Evolutionary conservation across 1,140 invertebrate genomes (phyloP).

Genomic region (Drosophila erecta): DNA sequence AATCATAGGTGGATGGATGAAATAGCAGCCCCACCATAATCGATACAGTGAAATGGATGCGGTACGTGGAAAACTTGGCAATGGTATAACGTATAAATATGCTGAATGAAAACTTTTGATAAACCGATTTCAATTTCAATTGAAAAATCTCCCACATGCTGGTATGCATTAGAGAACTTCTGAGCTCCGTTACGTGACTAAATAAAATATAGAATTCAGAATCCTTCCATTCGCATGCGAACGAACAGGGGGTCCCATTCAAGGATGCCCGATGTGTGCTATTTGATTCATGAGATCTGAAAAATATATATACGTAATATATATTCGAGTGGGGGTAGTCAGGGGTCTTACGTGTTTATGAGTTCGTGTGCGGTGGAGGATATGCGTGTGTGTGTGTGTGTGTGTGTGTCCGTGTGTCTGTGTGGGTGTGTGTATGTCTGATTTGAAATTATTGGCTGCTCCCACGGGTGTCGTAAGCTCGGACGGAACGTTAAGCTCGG

Average conservation of each 20-base stretch:
- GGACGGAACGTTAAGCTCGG: constrained; percentile 43
- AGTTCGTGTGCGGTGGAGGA: constrained; percentile 1
- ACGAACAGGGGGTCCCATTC: constrained; percentile 9
- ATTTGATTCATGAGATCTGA: constrained; percentile 72
- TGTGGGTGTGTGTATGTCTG: constrained; percentile 49
- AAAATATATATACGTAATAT: neutral
- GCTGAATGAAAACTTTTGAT: constrained; percentile 36
- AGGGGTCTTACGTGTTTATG: constrained; percentile 39
- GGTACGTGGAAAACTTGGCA: constrained; percentile 8
- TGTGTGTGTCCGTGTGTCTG: constrained; percentile 38
- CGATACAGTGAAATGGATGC: constrained; percentile 33
- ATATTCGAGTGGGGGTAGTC: constrained; percentile 1
- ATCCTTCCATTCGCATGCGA: constrained; percentile 22
- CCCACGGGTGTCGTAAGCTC: constrained; percentile 81
- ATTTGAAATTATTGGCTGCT: constrained; percentile 83
- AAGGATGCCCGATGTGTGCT: constrained; percentile 50
- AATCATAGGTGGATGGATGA: neutral
- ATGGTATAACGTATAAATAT: constrained; percentile 14
- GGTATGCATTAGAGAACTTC: constrained; percentile 15
- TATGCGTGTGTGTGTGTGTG: neutral
- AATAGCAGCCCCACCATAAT: constrained; percentile 9
- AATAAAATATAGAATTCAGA: constrained; percentile 56
- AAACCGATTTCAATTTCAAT: constrained; percentile 51
- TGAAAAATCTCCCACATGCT: constrained; percentile 36
- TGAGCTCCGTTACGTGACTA: constrained; percentile 51